Percentiles rank a stretch among this genome's conserved stretches.
phyloP scores from a whole-genome alignment of 2,888 invertebrate genomes.

The Gari tellinella region DNA sequence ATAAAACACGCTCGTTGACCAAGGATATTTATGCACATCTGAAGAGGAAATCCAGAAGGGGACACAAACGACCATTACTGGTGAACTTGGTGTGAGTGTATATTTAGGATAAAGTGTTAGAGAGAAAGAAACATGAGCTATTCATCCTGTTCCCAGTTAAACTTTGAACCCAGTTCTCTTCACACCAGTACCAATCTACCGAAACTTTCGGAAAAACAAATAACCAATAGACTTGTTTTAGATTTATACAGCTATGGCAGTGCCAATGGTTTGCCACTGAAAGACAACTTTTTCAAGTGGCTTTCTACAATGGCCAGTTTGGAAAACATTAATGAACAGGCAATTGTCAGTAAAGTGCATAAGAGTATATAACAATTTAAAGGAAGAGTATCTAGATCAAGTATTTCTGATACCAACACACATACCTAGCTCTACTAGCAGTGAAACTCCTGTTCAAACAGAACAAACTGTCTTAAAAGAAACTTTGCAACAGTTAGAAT shows the following conservation, averaged over 20 bases:
- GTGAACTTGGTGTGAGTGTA: no score
- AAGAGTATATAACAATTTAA: constrained; percentile 4
- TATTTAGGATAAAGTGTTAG: no score
- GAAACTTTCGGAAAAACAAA: not conserved
- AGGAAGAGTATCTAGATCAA: constrained; percentile 2
- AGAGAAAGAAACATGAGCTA: no score
- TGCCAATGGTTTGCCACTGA: constrained; percentile 5
- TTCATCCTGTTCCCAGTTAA: no score
- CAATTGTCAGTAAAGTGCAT: constrained; percentile 10
- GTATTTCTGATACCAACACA: constrained; percentile 3
- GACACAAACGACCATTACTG: no score
- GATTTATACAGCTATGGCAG: not conserved
- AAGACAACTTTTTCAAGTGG: constrained; percentile 11
- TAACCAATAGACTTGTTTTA: not conserved
- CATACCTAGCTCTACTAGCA: not conserved
- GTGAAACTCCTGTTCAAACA: no score
- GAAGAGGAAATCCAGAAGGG: no score
- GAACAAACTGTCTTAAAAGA: not conserved
- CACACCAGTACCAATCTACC: no score
- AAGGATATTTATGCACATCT: no score
- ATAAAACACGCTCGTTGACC: no score
- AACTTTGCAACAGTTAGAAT: not conserved
- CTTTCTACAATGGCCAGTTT: constrained; percentile 14
- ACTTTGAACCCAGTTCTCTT: no score
- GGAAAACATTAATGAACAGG: constrained; percentile 1